Conservation (phyloP, 2,113 vertebrate species). For the Brachyhypopomus gauderio region DNA sequence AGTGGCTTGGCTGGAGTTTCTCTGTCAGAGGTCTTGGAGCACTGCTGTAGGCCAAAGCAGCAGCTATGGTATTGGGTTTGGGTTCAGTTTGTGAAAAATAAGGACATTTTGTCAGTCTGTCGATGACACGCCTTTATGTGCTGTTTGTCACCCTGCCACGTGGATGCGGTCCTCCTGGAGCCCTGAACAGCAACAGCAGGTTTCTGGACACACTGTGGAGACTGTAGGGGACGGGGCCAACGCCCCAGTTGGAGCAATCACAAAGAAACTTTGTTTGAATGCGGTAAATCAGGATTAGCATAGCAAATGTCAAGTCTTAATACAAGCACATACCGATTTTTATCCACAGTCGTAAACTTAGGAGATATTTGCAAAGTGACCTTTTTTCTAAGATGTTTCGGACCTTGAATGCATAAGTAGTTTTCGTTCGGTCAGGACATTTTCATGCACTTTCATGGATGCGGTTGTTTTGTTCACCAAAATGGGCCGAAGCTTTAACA, state of each 20-base stretch:
- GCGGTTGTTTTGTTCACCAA: background rate
- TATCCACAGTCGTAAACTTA: background rate
- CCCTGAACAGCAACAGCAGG: no score
- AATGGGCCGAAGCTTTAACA: background rate
- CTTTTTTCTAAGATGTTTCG: background rate
- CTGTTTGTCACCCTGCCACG: background rate
- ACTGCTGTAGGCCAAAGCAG: background rate
- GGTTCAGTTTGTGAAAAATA: conserved; percentile 40
- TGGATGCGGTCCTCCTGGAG: background rate
- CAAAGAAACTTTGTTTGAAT: background rate
- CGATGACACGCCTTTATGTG: conserved; percentile 15
- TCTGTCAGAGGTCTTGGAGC: background rate
- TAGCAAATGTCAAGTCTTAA: conserved; percentile 1
- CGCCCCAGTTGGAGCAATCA: conserved; percentile 15
- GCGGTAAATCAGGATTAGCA: background rate
- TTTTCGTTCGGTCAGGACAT: background rate
- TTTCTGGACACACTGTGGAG: background rate
- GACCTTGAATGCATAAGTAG: background rate
- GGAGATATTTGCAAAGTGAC: background rate
- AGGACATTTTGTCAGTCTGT: conserved; percentile 19
- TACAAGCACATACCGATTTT: background rate
- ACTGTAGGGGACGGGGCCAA: background rate
- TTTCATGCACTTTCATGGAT: background rate
- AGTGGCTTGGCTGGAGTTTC: background rate
- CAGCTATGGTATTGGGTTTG: background rate